Base-by-base conservation (phyloP, 2,113 vertebrate species). In the Ailuropoda melanoleuca region DNA sequence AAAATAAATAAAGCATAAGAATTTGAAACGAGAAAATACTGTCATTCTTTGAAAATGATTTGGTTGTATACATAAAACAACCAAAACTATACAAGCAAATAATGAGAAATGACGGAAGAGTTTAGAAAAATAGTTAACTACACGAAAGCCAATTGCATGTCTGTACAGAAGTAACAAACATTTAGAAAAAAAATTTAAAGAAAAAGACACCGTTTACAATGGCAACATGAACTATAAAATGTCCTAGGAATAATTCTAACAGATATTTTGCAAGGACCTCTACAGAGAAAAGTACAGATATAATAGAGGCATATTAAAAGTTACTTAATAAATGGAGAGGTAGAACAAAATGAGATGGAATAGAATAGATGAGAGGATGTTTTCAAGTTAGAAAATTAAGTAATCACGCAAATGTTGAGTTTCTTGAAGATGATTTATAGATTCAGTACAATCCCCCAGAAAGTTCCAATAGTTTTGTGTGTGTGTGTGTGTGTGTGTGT, bases 21-120 rank as follows among this genome's bases (percentile, higher is more conserved):
- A 50, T 80, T 88, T 72, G 88, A 37, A 95, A 80, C 74, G 24
- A 93, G 34, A 74, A 97, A 96, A 83, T 96, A 91, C 56, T n/a
- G 37, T 66, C 77, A 81, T 86, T 66, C 66, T 89, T 87, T 95
- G 58, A 97, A 92, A 85, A 92, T n/a, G 24, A 88, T 81, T 96
- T 95, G 50, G 21, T 81, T 96, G 11, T 70, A 43, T 37, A 60
- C n/a, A 58, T n/a, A 86, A 94, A 95, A 80, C 48, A n/a, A 78
- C 24, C 29, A 81, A 80, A 26, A 29, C 39, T 62, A 39, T 23
- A 23, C 7, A 94, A 66, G 72, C 17, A 90, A 87, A 77, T 90
- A 77, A 58, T 15, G 58, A 62, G 55, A 80, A 90, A 78, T 53
- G 14, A 64, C 37, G 23, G 34, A 48, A 93, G 37, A 68, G 80